These are phyloP conservation scores for Corella eumyota DNA, from an alignment of 23 tunicate species.

Conservation along the genomic window DNA sequence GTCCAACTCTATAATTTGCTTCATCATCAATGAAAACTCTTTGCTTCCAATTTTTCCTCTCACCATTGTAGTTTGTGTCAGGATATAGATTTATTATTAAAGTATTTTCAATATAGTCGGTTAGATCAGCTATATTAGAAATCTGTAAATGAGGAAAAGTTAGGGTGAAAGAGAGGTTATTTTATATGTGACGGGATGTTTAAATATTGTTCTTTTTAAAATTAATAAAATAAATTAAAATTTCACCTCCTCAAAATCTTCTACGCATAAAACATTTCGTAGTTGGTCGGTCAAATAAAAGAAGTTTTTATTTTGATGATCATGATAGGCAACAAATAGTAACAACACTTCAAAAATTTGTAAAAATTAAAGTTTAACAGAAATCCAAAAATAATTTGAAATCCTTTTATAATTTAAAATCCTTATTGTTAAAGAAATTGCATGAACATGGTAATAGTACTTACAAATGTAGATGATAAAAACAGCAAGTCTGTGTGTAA, in stretches of 20 bases:
- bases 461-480: constrained; percentile 22
- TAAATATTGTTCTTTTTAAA: no score
- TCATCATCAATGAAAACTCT: constrained; percentile 19
- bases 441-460: background rate
- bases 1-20: constrained; percentile 26
- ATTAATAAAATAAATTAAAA: no score
- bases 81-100: constrained; percentile 19
- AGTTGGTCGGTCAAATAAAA: constrained; percentile 16
- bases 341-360: constrained; percentile 7
- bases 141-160: background rate
- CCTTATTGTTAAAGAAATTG: no score
- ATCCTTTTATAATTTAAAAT: no score
- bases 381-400: no score
- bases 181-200: no score
- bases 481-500: constrained; percentile 3
- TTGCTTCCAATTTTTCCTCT: constrained; percentile 15
- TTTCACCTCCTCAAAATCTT: constrained; percentile 20
- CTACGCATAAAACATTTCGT: constrained; percentile 1
- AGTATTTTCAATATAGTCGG: constrained; percentile 4
- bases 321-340: constrained; percentile 24
- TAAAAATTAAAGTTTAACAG: no score
- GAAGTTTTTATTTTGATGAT: constrained; percentile 28
- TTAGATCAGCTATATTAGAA: constrained; percentile 4
- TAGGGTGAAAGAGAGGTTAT: no score
- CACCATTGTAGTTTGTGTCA: constrained; percentile 20